Evolutionary conservation across 2,113 vertebrate species (phyloP).

Genomic region (Phalacrocorax pelagicus): DNA sequence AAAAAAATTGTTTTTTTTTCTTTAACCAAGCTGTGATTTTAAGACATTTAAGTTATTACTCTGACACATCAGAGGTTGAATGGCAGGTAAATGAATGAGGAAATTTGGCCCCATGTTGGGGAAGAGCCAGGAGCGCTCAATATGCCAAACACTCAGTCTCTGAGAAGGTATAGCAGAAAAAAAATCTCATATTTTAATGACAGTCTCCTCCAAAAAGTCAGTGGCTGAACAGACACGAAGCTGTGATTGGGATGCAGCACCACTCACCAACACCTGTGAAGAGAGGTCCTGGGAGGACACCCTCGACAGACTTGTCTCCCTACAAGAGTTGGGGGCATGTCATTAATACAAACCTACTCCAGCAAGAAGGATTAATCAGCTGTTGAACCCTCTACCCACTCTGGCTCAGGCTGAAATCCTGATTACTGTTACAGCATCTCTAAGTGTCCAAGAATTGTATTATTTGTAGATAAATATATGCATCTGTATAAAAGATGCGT

Average conservation of each 20-base stretch:
- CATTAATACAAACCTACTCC: background rate
- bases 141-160: background rate
- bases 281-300: background rate
- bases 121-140: background rate
- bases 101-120: fast-evolving
- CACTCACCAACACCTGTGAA: fast-evolving
- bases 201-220: background rate
- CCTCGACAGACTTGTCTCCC: background rate
- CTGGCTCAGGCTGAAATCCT: background rate
- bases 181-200: background rate
- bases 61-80: background rate
- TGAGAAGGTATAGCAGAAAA: background rate
- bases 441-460: background rate
- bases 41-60: background rate
- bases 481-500: background rate
- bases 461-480: background rate
- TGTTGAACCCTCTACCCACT: background rate
- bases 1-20: background rate
- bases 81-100: background rate
- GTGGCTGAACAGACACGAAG: background rate
- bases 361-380: background rate
- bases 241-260: background rate
- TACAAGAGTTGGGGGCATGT: background rate
- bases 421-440: background rate
- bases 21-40: background rate